phyloP scores from a whole-genome alignment of 2,888 invertebrate species.

The Oscheius sp. region DNA sequence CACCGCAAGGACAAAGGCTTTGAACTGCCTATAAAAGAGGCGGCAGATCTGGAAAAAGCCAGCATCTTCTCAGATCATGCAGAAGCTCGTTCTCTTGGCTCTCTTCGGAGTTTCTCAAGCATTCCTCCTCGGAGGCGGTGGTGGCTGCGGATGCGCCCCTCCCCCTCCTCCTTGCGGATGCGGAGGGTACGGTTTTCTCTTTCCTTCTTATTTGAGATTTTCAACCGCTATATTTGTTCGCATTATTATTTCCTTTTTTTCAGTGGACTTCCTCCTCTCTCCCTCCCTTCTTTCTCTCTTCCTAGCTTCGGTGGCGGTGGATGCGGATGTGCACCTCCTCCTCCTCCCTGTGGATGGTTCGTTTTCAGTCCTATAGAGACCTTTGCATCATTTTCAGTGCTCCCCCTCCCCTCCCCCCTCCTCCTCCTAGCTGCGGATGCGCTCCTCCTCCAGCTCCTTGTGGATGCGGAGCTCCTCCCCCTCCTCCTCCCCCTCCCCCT shows the following conservation, averaged over 20 bases:
- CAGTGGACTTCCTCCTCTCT: conserved; percentile 43
- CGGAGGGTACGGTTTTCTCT: conserved; percentile 40
- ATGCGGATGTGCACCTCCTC: conserved; percentile 43
- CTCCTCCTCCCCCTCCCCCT: conserved; percentile 12
- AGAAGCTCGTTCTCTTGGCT: conserved; percentile 53
- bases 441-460: conserved; percentile 5
- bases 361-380: neutral
- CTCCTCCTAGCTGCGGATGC: conserved; percentile 27
- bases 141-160: conserved; percentile 55
- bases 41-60: neutral
- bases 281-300: conserved; percentile 50
- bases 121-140: conserved; percentile 50
- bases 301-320: conserved; percentile 58
- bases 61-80: conserved; percentile 44
- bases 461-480: neutral
- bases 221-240: no score
- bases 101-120: conserved; percentile 47
- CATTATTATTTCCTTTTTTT: no score
- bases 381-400: conserved; percentile 1
- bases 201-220: neutral
- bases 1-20: conserved; percentile 38
- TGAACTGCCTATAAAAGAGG: conserved; percentile 24
- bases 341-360: conserved; percentile 28
- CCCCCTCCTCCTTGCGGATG: no score
- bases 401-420: conserved; percentile 16